Percentiles rank a stretch among this genome's conserved stretches.
Conservation (phyloP, 2,888 invertebrate genomes). For the Chelonus formosanus region DNA sequence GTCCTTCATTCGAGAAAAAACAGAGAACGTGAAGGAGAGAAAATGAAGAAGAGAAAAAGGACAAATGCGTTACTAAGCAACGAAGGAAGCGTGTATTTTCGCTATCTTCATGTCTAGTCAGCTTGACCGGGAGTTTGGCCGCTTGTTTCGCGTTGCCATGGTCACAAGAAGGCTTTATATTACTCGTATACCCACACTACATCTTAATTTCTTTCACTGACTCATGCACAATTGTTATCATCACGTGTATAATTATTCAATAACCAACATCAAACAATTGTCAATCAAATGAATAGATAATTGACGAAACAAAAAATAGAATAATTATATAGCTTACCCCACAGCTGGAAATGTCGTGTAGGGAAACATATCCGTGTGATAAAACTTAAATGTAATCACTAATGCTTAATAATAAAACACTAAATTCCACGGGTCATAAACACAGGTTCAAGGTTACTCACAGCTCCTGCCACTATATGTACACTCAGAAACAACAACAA, state of each 20-base stretch:
- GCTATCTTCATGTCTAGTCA: slow-evolving; percentile 20
- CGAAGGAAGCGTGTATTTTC: slow-evolving; percentile 20
- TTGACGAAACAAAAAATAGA: slow-evolving; percentile 3
- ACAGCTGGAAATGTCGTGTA: slow-evolving; percentile 63
- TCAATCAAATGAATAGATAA: slow-evolving; percentile 8
- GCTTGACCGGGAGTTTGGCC: slow-evolving; percentile 8
- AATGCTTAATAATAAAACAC: neutral
- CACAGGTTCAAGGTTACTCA: slow-evolving; percentile 45
- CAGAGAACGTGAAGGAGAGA: slow-evolving; percentile 5
- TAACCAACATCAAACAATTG: neutral
- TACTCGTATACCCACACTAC: neutral
- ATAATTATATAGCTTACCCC: slow-evolving; percentile 52
- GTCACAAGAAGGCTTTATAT: slow-evolving; percentile 13
- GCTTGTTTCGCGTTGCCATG: slow-evolving; percentile 36
- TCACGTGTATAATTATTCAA: too few species aligned
- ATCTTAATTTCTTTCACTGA: neutral
- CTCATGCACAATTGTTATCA: too few species aligned
- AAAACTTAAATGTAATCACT: neutral
- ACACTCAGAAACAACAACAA: neutral
- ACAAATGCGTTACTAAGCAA: slow-evolving; percentile 15
- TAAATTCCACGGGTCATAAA: slow-evolving; percentile 21
- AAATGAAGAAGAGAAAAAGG: neutral
- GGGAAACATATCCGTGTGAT: slow-evolving; percentile 55
- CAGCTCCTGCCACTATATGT: slow-evolving; percentile 29
- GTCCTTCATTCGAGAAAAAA: slow-evolving; percentile 9